Conservation (phyloP, 2,888 invertebrate species). For the Cryptocephalus primarius region DNA sequence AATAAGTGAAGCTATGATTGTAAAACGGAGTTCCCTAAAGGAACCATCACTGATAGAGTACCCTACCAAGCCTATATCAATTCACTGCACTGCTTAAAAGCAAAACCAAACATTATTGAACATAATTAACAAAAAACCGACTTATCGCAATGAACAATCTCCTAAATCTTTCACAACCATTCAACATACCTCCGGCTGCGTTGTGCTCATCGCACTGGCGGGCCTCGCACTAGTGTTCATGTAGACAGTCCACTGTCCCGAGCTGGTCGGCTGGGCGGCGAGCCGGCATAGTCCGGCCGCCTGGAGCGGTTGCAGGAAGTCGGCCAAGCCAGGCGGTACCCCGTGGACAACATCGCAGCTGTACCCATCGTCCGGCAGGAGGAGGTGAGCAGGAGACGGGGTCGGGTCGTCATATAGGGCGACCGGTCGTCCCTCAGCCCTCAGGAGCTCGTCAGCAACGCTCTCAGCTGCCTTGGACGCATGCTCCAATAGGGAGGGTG, state of each 20-base stretch:
- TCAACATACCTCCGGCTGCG: slow-evolving; percentile 32
- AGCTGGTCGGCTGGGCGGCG: slow-evolving; percentile 81
- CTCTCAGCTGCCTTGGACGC: slow-evolving; percentile 72
- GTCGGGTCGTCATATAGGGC: slow-evolving; percentile 86
- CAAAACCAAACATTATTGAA: too few relatives aligned
- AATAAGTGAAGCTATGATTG: too few relatives aligned
- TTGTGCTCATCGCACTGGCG: slow-evolving; percentile 33
- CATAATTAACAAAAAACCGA: too few relatives aligned
- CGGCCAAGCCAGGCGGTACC: slow-evolving; percentile 85
- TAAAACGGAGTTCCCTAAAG: too few relatives aligned
- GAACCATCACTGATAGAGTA: too few relatives aligned
- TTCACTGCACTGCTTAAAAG: too few relatives aligned
- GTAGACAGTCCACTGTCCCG: slow-evolving; percentile 93
- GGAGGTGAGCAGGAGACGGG: slow-evolving; percentile 77
- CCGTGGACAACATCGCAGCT: slow-evolving; percentile 87
- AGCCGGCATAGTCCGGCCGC: slow-evolving; percentile 80
- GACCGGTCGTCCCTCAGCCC: slow-evolving; percentile 80
- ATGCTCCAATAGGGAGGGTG: slow-evolving; percentile 53
- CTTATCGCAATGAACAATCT: too few relatives aligned
- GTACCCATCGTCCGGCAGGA: slow-evolving; percentile 90
- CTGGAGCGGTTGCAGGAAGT: slow-evolving; percentile 75
- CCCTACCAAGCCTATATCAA: too few relatives aligned
- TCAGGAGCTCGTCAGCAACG: slow-evolving; percentile 82
- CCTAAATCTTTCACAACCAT: too few relatives aligned
- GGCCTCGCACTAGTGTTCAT: slow-evolving; percentile 46